These are phyloP conservation scores for Thecocarcelia acutangulata DNA, from an alignment of 2,888 invertebrate species.

Conservation along the genomic window DNA sequence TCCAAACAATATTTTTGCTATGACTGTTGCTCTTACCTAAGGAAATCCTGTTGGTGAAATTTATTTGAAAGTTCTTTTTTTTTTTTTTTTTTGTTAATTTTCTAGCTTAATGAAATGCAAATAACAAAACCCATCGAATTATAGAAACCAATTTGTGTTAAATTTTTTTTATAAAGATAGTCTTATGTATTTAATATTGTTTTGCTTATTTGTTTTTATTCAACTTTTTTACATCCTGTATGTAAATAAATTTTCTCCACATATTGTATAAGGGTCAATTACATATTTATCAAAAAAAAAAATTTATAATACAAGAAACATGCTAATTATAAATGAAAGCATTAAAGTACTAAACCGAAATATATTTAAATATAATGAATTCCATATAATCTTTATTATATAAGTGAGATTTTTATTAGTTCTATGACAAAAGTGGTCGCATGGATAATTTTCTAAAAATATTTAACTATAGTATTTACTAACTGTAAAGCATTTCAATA, in stretches of 20 bases:
- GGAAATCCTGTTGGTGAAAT: slow-evolving; percentile 11
- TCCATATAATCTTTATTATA: slow-evolving; percentile 56
- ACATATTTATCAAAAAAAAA: slow-evolving; percentile 39
- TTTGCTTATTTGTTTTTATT: slow-evolving; percentile 18
- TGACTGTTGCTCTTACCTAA: slow-evolving; percentile 19
- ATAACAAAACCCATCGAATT: slow-evolving; percentile 59
- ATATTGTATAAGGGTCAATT: slow-evolving; percentile 67
- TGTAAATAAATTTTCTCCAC: slow-evolving; percentile 61
- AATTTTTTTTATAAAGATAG: not conserved
- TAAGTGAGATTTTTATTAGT: slow-evolving; percentile 66
- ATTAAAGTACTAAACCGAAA: slow-evolving; percentile 52
- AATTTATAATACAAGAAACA: slow-evolving; percentile 45
- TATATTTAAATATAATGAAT: slow-evolving; percentile 44
- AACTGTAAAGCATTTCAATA: slow-evolving; percentile 63
- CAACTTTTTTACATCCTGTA: slow-evolving; percentile 28
- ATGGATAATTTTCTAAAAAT: slow-evolving; percentile 62
- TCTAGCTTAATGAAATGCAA: not conserved
- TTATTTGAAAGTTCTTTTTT: not conserved
- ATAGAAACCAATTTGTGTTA: slow-evolving; percentile 30
- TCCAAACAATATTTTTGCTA: slow-evolving; percentile 47
- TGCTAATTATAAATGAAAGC: slow-evolving; percentile 32
- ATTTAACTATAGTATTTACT: slow-evolving; percentile 29
- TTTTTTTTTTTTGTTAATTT: not conserved
- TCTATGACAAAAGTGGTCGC: slow-evolving; percentile 49
- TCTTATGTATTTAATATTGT: not conserved